A percentile compares a stretch with the other conserved stretches of the same genome.
Evolutionary conservation across 2,113 vertebrate genomes (phyloP).

Genomic region (Acanthisitta chloris): DNA sequence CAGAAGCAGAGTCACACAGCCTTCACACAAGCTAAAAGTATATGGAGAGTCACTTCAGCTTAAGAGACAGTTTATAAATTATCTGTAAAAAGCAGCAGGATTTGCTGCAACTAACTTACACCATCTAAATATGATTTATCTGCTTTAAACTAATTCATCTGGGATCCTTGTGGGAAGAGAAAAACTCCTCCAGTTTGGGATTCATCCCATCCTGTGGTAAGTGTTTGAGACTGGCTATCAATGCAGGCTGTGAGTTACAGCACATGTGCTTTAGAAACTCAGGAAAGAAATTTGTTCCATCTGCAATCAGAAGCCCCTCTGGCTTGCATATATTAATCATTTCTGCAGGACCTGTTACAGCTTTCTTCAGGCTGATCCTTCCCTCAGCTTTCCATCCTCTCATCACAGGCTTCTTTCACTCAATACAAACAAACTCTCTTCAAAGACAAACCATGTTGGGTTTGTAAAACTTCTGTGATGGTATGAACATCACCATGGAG

Average conservation of each 20-base stretch:
- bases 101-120: not conserved
- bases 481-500: not conserved
- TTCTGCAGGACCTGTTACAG: not conserved
- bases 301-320: not conserved
- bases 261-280: not conserved
- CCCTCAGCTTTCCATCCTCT: not conserved
- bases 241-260: not conserved
- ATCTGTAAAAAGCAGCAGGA: not conserved
- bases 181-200: not conserved
- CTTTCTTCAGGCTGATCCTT: not conserved
- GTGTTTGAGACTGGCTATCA: not conserved
- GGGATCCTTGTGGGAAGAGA: not conserved
- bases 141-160: not conserved
- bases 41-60: not conserved
- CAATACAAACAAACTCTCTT: not conserved
- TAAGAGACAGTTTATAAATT: not conserved
- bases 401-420: not conserved
- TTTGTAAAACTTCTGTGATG: not conserved
- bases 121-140: not conserved
- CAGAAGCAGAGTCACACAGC: not conserved
- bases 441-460: fast-evolving
- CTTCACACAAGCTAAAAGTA: not conserved
- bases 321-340: not conserved
- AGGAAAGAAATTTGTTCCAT: not conserved
- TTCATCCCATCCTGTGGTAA: not conserved